A percentile compares a stretch with the other conserved stretches of the same genome.
phyloP scores from a whole-genome alignment of 2,888 invertebrate genomes.

The Barypeithes pellucidus region DNA sequence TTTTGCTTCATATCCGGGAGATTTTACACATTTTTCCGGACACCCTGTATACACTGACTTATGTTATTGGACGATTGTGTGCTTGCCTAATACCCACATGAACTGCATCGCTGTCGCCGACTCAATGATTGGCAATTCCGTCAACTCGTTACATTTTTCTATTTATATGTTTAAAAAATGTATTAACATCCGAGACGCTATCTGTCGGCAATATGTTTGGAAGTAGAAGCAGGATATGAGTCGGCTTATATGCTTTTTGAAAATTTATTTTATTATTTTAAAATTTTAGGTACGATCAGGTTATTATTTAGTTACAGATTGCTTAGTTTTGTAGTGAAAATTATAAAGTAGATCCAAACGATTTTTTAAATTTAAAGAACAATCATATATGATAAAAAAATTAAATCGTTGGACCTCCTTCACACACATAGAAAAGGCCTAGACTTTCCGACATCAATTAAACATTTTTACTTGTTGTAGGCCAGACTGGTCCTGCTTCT shows the following conservation, averaged over 20 bases:
- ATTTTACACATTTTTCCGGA: too few relatives aligned
- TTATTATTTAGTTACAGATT: not conserved
- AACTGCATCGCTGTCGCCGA: not conserved
- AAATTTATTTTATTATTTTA: not conserved
- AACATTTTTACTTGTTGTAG: constrained; percentile 66
- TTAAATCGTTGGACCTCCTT: constrained; percentile 32
- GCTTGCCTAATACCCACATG: too few relatives aligned
- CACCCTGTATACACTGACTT: too few relatives aligned
- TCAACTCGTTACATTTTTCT: too few relatives aligned
- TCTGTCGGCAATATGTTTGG: constrained; percentile 43
- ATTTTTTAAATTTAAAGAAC: not conserved
- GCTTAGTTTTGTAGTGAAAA: constrained; percentile 11
- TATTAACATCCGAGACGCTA: too few relatives aligned
- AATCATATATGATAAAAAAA: not conserved
- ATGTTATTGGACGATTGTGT: too few relatives aligned
- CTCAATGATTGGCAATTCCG: too few relatives aligned
- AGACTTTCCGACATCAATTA: constrained; percentile 13
- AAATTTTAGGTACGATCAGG: not conserved
- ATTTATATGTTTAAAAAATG: too few relatives aligned
- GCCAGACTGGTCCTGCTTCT: constrained; percentile 71
- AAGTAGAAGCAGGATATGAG: constrained; percentile 59
- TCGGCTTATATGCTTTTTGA: not conserved
- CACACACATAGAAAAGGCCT: constrained; percentile 21
- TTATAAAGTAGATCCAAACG: constrained; percentile 5
- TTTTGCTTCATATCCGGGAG: too few relatives aligned